Conservation (phyloP, 2,797 vertebrate species). For the Macrochelys suwanniensis region DNA sequence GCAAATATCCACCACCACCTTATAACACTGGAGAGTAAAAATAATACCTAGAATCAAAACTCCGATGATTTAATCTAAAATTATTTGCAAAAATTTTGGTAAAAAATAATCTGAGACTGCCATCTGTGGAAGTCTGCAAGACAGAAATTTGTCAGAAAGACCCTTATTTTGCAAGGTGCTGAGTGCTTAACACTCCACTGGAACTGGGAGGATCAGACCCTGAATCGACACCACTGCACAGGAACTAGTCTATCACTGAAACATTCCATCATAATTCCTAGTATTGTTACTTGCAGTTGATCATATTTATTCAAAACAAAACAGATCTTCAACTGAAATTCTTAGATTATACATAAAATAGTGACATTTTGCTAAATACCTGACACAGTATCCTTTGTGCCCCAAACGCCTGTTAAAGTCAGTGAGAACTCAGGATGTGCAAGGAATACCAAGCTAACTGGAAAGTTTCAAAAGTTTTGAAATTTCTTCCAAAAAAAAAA, state of each 20-base stretch:
- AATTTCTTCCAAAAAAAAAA: neutral
- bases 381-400: neutral
- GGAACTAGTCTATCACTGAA: neutral
- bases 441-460: neutral
- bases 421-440: neutral
- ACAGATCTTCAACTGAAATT: neutral
- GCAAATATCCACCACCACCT: neutral
- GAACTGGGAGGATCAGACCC: neutral
- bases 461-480: neutral
- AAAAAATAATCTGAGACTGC: neutral
- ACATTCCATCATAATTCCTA: neutral
- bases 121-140: neutral
- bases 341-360: neutral
- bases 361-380: neutral
- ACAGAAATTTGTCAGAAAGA: neutral
- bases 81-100: neutral
- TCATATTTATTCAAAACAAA: neutral
- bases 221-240: neutral
- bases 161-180: neutral
- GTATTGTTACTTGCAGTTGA: neutral
- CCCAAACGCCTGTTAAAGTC: neutral
- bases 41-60: neutral
- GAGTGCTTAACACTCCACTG: neutral
- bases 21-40: neutral
- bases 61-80: no score